Base-by-base conservation (phyloP, 2,888 invertebrate genomes). In the Sphecodes monilicornis region DNA sequence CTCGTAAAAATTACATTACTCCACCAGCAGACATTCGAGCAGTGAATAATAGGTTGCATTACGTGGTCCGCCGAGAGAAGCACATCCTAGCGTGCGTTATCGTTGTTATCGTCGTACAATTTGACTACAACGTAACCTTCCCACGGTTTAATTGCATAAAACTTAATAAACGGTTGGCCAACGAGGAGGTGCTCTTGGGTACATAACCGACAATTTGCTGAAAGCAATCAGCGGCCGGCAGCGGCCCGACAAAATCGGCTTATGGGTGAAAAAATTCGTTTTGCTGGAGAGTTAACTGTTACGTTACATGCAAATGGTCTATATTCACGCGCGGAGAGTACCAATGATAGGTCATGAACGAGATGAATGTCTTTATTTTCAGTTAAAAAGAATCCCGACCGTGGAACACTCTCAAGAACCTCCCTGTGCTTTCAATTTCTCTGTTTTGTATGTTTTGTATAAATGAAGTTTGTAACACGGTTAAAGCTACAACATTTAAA, bases 301-400 rank as follows among this genome's bases (percentile, higher is more conserved):
- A 36, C 18, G 50, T 60, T 60, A 64, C 70, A 36, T 16, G 69
- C 77, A 46, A 70, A 74, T 57, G 43, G 26, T 73, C 73, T 4
- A 29, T 71, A 77, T 74, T 70, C 70, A n/a, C 64, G 54, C 70
- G 54, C 46, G 57, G 46, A 69, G 54, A 64, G 84, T 78, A 84
- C 43, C 84, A 84, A 84, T 84, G 54, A 84, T 74, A 73, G 78
- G 57, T 78, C 73, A 84, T 84, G 78, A 84, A 64, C 43, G 4
- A 68, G 39, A 32, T 60, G 60, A 74, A 79, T 74, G 74, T 78
- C 81, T 82, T 82, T 60, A 82, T 82, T 74, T 66, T 60, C 60
- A 29, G 60, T 18, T 60, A 60, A 60, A 60, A 60, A 60, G 29
- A 32, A 60, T 60, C 29, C 1, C 69, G 60, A 11, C 13, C 36